Percentiles rank a stretch among this genome's conserved stretches.
Evolutionary conservation across 2,113 vertebrate genomes (phyloP).

Genomic region (Tupaia chinensis): DNA sequence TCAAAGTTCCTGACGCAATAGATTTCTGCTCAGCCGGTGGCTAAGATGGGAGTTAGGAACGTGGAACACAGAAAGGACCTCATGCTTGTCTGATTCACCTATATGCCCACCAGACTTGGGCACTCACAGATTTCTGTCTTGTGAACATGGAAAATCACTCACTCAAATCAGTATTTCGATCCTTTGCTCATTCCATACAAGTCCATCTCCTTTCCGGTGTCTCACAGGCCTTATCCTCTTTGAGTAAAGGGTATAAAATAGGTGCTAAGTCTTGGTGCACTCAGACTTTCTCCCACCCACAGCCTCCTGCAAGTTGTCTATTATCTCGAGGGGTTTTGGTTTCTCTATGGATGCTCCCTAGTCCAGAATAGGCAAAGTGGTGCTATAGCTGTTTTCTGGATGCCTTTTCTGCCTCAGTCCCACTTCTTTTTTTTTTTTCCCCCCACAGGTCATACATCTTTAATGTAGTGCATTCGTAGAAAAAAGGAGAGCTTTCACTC

Average conservation of each 20-base stretch:
- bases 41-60: not conserved
- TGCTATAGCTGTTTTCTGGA: not conserved
- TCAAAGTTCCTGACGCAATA: not conserved
- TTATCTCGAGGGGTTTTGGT: not conserved
- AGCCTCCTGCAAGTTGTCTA: not conserved
- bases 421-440: not conserved
- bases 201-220: not conserved
- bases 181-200: not conserved
- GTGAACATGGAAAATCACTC: accelerated
- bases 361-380: not conserved
- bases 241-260: not conserved
- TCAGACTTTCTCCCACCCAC: too few relatives aligned
- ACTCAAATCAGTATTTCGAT: not conserved
- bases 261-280: not conserved
- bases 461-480: too few relatives aligned
- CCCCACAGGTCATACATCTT: too few relatives aligned
- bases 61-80: not conserved
- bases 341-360: not conserved
- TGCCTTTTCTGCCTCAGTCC: not conserved
- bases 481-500: too few relatives aligned
- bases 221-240: not conserved
- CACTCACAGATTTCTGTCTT: not conserved
- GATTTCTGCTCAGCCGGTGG: not conserved
- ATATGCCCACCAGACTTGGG: not conserved
- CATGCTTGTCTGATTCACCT: not conserved